Evolutionary conservation across 1,140 invertebrate species (phyloP).

Genomic region (Colletes latitarsis): DNA sequence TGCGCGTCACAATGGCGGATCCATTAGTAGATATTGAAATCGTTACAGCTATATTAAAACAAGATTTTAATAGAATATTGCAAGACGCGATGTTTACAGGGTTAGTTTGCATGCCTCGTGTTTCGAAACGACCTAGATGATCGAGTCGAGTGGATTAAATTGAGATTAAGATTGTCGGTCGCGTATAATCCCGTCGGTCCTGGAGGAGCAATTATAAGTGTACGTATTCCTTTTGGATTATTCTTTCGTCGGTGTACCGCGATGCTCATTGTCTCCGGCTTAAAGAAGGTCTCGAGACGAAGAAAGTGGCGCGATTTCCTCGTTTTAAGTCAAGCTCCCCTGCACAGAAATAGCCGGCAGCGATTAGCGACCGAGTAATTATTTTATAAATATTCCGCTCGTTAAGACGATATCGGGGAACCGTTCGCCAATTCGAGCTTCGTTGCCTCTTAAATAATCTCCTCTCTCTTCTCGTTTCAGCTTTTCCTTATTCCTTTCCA

Average conservation of each 20-base stretch:
- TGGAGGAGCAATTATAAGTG: conserved; percentile 16
- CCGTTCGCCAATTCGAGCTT: conserved; percentile 12
- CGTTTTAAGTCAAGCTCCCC: background rate
- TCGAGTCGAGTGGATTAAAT: conserved; percentile 4
- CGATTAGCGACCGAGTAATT: conserved; percentile 34
- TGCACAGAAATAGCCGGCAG: conserved; percentile 5
- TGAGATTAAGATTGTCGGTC: background rate
- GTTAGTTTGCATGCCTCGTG: background rate
- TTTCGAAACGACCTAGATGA: background rate
- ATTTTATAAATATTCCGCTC: conserved; percentile 55
- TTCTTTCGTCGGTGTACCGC: conserved; percentile 20
- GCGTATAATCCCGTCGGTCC: background rate
- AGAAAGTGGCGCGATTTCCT: conserved; percentile 24
- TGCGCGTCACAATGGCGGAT: too few species aligned
- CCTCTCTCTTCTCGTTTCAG: too few species aligned
- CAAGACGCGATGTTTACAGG: background rate
- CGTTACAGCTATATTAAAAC: too few species aligned
- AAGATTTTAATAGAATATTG: too few species aligned
- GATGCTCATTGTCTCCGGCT: conserved; percentile 27
- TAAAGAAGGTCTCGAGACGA: background rate
- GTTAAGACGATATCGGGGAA: conserved; percentile 33
- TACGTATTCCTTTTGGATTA: conserved; percentile 35
- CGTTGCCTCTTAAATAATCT: background rate
- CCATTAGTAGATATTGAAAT: too few species aligned
- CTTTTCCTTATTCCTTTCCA: background rate